Conservation (phyloP, 2,888 invertebrate species). For the Ennomos erosarius region DNA sequence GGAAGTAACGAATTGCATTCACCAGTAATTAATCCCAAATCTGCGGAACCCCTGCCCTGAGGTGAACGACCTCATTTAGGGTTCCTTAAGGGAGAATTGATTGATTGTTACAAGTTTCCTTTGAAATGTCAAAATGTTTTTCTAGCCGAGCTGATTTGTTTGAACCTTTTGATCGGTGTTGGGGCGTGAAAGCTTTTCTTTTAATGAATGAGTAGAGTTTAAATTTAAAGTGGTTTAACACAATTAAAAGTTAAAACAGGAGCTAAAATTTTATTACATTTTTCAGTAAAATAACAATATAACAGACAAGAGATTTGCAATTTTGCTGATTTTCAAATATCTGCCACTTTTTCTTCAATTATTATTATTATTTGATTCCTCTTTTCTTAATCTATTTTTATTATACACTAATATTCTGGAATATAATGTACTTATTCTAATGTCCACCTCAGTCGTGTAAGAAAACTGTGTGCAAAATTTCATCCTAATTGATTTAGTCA, state of each 20-base stretch:
- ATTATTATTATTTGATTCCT: no score
- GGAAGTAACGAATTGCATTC: constrained; percentile 60
- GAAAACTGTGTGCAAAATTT: no score
- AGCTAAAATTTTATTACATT: no score
- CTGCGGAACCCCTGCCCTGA: constrained; percentile 56
- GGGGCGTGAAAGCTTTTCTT: constrained; percentile 15
- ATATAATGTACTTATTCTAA: no score
- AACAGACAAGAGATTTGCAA: no score
- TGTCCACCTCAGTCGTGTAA: no score
- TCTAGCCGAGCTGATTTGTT: constrained; percentile 53
- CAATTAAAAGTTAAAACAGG: background rate
- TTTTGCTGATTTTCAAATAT: no score
- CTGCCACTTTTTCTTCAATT: no score
- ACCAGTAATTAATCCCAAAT: constrained; percentile 72
- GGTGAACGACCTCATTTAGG: constrained; percentile 69
- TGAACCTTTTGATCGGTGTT: constrained; percentile 35
- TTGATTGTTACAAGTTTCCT: constrained; percentile 41
- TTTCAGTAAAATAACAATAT: no score
- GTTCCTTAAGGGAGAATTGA: constrained; percentile 38
- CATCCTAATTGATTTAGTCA: no score
- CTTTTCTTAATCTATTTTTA: no score
- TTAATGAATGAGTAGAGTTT: constrained; percentile 10
- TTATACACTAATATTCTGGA: no score
- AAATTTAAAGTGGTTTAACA: constrained; percentile 2
- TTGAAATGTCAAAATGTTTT: constrained; percentile 71